Base-by-base conservation (phyloP, 2,888 invertebrate species). In the Latrodectus elegans region DNA sequence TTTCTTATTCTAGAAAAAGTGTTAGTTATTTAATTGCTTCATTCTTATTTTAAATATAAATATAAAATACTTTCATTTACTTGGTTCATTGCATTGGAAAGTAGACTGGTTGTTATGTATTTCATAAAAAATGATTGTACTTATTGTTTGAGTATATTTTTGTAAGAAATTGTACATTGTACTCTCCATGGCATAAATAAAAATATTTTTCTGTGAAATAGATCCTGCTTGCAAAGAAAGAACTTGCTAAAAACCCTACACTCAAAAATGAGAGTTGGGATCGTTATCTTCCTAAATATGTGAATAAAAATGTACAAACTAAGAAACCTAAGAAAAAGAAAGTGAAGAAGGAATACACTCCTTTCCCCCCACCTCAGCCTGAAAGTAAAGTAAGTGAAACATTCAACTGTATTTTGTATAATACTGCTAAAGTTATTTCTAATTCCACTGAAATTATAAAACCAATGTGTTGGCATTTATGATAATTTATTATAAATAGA, bases 261-360 rank as follows among this genome's bases (percentile, higher is more conserved):
- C 92, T 99, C 81, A 96, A 95, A 92, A 95, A 97, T 92, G 98
- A 99, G 92, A 97, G 96, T 92, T 99, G 99, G 99, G 97, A 97
- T 64, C 94, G 99, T 89, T 99, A 99, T 93, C 92, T 99, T 90
- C 99, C 99, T 0, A 97, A 97, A 91, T 99, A 98, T 92, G 96
- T 95, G 91, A 94, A 94, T 83, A 96, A 98, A 92, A 99, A 96
- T 93, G 95, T 97, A 1, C 96, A 94, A 90, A 94, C 97, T 17
- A 97, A 97, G 91, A 95, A 97, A 92, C 96, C 97, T 4, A 96
- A 96, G 64, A 95, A 95, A 90, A 97, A 96, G 93, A 95, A 95
- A 90, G 93, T 94, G n/a, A 99, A 99, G 94, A 97, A 97, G 92
- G 95, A 95, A 12, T 99, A 99, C 92, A 99, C 99, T 89, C 99